Conservation (phyloP, 2,888 invertebrate species). For the Spisula solida region DNA sequence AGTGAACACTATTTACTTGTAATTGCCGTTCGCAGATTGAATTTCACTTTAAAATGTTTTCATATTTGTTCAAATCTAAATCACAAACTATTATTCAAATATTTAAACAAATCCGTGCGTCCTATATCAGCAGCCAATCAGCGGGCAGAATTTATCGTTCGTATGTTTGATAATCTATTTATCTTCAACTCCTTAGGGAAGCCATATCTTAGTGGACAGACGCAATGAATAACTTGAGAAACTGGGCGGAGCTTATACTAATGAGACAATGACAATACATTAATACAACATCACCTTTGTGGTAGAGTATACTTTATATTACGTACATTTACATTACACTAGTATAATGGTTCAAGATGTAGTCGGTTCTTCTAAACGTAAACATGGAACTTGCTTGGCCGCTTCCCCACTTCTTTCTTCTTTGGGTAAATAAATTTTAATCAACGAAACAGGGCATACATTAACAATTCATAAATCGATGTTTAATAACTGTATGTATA, state of each 20-base stretch:
- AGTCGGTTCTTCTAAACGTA: too few species aligned
- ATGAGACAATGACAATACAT: not conserved
- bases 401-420: too few species aligned
- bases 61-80: slow-evolving; percentile 29
- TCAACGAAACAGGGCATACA: too few species aligned
- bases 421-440: too few species aligned
- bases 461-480: too few species aligned
- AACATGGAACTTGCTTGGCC: too few species aligned
- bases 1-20: slow-evolving; percentile 20
- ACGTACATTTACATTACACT: too few species aligned
- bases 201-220: slow-evolving; percentile 40
- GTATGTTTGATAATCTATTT: slow-evolving; percentile 52
- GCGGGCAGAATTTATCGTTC: not conserved
- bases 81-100: slow-evolving; percentile 46
- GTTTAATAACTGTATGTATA: too few species aligned
- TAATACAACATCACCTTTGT: not conserved
- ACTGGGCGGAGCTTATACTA: slow-evolving; percentile 13
- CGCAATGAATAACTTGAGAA: slow-evolving; percentile 6
- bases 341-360: too few species aligned
- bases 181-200: slow-evolving; percentile 43
- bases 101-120: slow-evolving; percentile 36
- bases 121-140: slow-evolving; percentile 24
- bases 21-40: slow-evolving; percentile 22
- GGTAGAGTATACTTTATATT: not conserved
- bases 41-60: slow-evolving; percentile 31